A percentile compares a stretch with the other conserved stretches of the same genome.
Conservation (phyloP, 2,113 vertebrate species). For the Neogobius melanostomus region DNA sequence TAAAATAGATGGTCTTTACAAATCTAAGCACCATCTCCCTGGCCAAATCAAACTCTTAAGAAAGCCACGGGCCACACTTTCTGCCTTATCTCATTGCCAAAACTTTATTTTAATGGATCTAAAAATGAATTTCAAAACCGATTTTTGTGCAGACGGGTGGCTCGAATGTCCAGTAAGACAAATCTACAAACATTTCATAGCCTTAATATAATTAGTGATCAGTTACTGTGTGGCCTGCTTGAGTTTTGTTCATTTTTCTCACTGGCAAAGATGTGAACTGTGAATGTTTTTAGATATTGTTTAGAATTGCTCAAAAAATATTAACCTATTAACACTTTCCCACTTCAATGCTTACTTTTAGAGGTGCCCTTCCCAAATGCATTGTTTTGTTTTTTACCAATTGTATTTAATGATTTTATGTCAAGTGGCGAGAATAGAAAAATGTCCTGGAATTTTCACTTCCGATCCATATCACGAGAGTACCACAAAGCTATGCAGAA, state of each 20-base stretch:
- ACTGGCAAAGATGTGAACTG: constrained; percentile 46
- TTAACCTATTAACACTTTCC: constrained; percentile 1
- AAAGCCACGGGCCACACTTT: too few species aligned
- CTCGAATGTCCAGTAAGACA: constrained; percentile 6
- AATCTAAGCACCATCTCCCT: too few species aligned
- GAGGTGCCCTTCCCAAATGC: constrained; percentile 23
- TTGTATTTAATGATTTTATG: constrained; percentile 34
- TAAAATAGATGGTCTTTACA: too few species aligned
- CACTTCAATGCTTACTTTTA: constrained; percentile 24
- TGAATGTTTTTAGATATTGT: constrained; percentile 57
- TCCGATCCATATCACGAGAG: constrained; percentile 30
- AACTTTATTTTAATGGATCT: constrained; percentile 19
- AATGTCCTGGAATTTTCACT: constrained; percentile 36
- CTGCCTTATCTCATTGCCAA: not conserved
- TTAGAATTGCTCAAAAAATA: constrained; percentile 23
- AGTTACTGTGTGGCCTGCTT: constrained; percentile 28
- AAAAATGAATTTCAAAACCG: constrained; percentile 14
- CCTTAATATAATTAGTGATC: constrained; percentile 18
- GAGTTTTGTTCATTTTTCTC: constrained; percentile 42
- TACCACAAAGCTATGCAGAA: constrained; percentile 59
- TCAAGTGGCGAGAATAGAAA: constrained; percentile 14
- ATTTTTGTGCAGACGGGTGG: constrained; percentile 43
- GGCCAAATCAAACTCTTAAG: too few species aligned
- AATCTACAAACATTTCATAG: constrained; percentile 16
- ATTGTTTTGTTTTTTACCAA: constrained; percentile 16